phyloP scores from a whole-genome alignment of 2,888 invertebrate genomes.

The Choristoneura rosaceana region DNA sequence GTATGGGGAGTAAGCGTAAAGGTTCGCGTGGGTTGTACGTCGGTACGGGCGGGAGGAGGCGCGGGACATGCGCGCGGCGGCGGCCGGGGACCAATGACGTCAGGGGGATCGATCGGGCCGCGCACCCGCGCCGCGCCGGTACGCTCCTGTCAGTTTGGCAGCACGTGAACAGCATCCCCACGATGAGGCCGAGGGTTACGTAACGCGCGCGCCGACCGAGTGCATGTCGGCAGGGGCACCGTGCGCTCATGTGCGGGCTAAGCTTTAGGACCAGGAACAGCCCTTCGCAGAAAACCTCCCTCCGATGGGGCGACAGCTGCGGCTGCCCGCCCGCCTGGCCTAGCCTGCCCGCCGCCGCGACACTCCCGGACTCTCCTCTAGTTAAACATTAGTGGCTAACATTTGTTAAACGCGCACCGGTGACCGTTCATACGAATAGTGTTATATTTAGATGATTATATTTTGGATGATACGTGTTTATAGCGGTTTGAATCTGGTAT shows the following conservation, averaged over 20 bases:
- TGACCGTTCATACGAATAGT: slow-evolving; percentile 51
- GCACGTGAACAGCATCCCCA: slow-evolving; percentile 59
- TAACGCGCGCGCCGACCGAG: slow-evolving; percentile 59
- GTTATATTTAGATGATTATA: slow-evolving; percentile 56
- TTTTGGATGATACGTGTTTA: slow-evolving; percentile 60
- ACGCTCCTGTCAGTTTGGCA: slow-evolving; percentile 57
- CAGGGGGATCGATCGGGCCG: slow-evolving; percentile 72
- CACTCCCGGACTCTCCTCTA: slow-evolving; percentile 39
- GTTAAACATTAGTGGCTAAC: slow-evolving; percentile 27
- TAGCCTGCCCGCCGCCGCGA: slow-evolving; percentile 26
- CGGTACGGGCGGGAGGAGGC: slow-evolving; percentile 36
- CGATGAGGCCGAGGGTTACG: slow-evolving; percentile 62
- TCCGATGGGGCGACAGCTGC: slow-evolving; percentile 98
- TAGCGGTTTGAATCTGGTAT: slow-evolving; percentile 44
- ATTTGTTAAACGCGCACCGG: slow-evolving; percentile 44
- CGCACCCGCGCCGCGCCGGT: slow-evolving; percentile 50
- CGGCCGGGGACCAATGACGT: slow-evolving; percentile 69
- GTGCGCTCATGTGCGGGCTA: slow-evolving; percentile 96
- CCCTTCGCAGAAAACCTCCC: slow-evolving; percentile 98
- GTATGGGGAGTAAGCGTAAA: slow-evolving; percentile 43
- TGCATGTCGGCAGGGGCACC: slow-evolving; percentile 68
- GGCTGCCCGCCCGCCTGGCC: slow-evolving; percentile 44
- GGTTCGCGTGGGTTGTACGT: neutral
- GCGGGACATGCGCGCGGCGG: slow-evolving; percentile 52
- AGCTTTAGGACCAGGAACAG: slow-evolving; percentile 98